Evolutionary conservation across 2,797 vertebrate species (phyloP), one percentile per base, ranked within the genome.

Genomic region (Tapera naevia): DNA sequence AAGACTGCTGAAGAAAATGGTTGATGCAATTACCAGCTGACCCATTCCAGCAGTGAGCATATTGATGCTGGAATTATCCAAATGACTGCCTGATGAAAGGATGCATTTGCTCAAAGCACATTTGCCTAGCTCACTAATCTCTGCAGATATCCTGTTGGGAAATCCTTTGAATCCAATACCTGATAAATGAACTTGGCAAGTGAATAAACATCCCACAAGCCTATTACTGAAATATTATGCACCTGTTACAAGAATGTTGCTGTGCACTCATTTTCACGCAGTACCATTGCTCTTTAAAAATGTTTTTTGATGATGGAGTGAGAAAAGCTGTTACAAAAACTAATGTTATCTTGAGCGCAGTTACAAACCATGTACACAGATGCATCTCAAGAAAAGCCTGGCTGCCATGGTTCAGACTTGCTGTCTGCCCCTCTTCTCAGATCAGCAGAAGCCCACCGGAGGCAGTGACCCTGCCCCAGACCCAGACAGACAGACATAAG

Each of bases 131-230:
- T 92, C 76, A 41, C 91, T 97, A 97, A 97, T 97, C 95, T 97
- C 94, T 90, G 64, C 81, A 96, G 80, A 94, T 85, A 97, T 94
- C 96, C 97, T 97, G 91, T 93, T 89, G 97, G 96, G 96, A 98
- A 97, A 97, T 97, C 96, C 94, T 97, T 95, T 97, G 96, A 96
- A 95, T 96, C 92, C 95, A 95, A 83, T 96, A 96, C 89, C 95
- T 97, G 97, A 97, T 96, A 97, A 98, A 97, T 95, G 96, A 97
- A 96, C 96, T 93, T 97, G 95, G 97, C 93, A 91, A 96, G 91
- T 92, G 95, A 96, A 95, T 96, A 96, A 96, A 96, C 94, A 95
- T 91, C 93, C 65, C 60, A 56, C 61, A 94, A 93, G 92, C 74
- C 90, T 96, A 94, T 97, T 91, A 87, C 78, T 83, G 94, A 91